A percentile compares a stretch with the other conserved stretches of the same genome.
phyloP scores from a whole-genome alignment of 2,113 vertebrate species.

The Dasyprocta punctata region DNA sequence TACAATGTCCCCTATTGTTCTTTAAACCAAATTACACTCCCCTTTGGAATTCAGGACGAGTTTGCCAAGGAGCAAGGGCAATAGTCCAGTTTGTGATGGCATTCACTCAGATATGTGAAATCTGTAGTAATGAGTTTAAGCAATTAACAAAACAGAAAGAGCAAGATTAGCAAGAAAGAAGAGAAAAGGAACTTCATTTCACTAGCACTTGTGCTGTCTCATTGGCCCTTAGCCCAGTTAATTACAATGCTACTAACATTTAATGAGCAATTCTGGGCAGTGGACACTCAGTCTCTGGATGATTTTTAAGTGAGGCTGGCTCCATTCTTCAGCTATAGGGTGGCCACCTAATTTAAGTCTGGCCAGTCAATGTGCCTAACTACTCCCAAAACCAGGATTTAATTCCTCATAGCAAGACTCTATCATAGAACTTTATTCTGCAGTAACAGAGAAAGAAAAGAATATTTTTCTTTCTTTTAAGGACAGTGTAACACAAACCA shows the following conservation, averaged over 20 bases:
- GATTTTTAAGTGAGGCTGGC: not conserved
- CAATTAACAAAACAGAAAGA: not conserved
- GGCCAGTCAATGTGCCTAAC: not conserved
- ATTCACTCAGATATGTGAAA: constrained; percentile 13
- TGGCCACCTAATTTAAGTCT: not conserved
- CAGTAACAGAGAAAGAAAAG: not conserved
- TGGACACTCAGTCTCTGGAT: not conserved
- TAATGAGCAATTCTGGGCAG: not conserved
- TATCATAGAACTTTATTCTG: not conserved
- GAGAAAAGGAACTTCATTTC: not conserved
- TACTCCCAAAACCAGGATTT: not conserved
- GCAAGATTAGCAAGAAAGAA: not conserved
- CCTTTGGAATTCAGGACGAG: constrained; percentile 33
- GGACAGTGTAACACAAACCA: not conserved
- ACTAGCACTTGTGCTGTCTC: not conserved
- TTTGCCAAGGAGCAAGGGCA: constrained; percentile 59
- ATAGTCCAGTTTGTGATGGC: not conserved
- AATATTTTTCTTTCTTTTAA: not conserved
- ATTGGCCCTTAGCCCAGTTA: not conserved
- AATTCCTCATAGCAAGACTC: not conserved
- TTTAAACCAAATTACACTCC: constrained; percentile 48
- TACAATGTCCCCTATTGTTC: constrained; percentile 67
- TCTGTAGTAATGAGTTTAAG: not conserved
- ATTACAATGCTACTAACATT: not conserved
- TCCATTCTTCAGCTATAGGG: not conserved